Evolutionary conservation across 2,113 vertebrate species (phyloP), one percentile per base, ranked within the genome.

Genomic region (Pseudopodoces humilis): DNA sequence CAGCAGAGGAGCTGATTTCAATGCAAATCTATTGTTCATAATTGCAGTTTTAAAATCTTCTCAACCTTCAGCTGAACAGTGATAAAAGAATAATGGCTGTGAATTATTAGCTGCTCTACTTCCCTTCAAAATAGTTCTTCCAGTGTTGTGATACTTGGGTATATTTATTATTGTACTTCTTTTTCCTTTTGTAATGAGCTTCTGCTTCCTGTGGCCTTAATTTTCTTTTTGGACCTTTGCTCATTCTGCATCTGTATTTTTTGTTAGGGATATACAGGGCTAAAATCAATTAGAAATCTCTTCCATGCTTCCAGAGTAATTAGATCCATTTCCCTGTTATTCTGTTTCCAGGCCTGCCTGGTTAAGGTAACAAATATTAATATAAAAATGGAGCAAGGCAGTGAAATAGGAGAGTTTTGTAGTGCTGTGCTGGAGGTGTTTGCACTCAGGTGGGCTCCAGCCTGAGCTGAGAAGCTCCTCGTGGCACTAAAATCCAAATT

Each of bases 21-120:
- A 63, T 95, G 94, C 83, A 97, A 95, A 87, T 87, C 89, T 92
- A 19, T 96, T 88, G 87, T 92, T 92, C 71, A 64, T 97, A 97
- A 97, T 95, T 97, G 94, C 87, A 59, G 95, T 96, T 96, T 95
- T 93, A 90, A 94, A 97, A 91, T 93, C 94, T 75, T 94, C 94
- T 94, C 87, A 96, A 77, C 94, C 94, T 97, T 94, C 92, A 95
- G 49, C 64, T 75, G 92, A 96, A 91, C 95, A 89, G 83, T 94
- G 95, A 96, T 92, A 63, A 93, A 96, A 88, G 93, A 96, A 93
- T 89, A 95, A 95, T 94, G 89, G 87, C 56, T 95, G 85, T 94
- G 96, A 96, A 88, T 96, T 97, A 95, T 95, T 87, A 96, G 91
- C 94, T 94, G 59, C 69, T 91, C 85, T 46, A 22, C 75, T 93